Percentiles rank a stretch among this genome's conserved stretches.
These are phyloP conservation scores for Sinella curviseta DNA, from an alignment of 1,140 invertebrate genomes.

Conservation along the genomic window DNA sequence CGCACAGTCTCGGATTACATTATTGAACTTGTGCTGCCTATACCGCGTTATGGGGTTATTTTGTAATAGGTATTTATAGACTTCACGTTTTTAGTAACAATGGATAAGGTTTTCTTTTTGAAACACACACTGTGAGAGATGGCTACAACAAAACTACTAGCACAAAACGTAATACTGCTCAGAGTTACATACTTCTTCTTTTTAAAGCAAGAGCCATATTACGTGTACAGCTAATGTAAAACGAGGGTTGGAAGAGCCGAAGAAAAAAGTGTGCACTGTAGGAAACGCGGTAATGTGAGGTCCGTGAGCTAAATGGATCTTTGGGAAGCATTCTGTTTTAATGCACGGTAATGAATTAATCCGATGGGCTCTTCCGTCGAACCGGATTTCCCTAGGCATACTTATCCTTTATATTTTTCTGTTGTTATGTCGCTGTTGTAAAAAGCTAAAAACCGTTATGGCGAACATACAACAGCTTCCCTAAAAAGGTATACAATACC, in stretches of 20 bases:
- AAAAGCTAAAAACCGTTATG: too few species aligned
- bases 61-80: too few species aligned
- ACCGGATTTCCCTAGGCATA: conserved; percentile 15
- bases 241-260: not conserved
- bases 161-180: too few species aligned
- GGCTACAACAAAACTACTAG: too few species aligned
- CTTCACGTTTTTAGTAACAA: too few species aligned
- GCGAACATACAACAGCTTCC: not conserved
- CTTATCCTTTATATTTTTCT: not conserved
- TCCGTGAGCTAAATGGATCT: conserved; percentile 13
- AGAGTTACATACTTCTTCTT: too few species aligned
- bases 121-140: too few species aligned
- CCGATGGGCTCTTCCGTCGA: conserved; percentile 21
- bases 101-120: too few species aligned
- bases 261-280: not conserved
- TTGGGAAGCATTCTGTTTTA: conserved; percentile 22
- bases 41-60: too few species aligned
- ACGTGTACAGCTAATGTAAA: too few species aligned
- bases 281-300: not conserved
- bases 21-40: conserved; percentile 1
- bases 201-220: too few species aligned
- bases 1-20: conserved; percentile 6
- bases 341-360: conserved; percentile 25
- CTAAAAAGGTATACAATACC: not conserved
- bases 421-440: not conserved